Base-by-base conservation (phyloP, 1,140 invertebrate species). In the Eurosta solidaginis region DNA sequence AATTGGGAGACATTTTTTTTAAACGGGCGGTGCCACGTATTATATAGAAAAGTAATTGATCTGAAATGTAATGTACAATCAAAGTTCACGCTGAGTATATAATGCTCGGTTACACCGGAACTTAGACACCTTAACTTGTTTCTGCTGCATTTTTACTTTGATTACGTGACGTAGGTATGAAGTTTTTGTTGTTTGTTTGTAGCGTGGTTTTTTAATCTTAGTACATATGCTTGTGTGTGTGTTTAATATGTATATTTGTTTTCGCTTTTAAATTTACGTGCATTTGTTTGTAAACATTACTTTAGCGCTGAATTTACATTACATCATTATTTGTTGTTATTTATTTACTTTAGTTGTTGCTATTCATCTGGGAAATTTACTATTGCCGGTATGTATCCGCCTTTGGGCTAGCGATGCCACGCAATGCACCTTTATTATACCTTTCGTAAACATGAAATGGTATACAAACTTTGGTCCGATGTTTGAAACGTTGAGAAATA, bases 301-400 rank as follows among this genome's bases (percentile, higher is more conserved):
- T 9, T 40, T 68, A 20, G 29, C 27, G 27, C 14, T 17, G 17
- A 27, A 68, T 68, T 68, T 42, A 20, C 54, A 59, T 59, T 17
- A 12, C 54, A 59, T 33, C 27, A 22, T 54, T 9, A 54, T n/a
- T 29, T 59, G 12, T 40, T 68, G n/a, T 68, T 68, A 33, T 68
- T 68, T 68, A 20, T 40, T 12, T 20, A 68, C 59, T 68, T 68
- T 10, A n/a, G 59, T 68, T 68, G 59, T n/a, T 14, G 33, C 40
- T 68, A 33, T 40, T 68, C 59, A 20, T 68, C 40, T 40, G 59
- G 59, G 59, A 68, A 68, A 68, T 68, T 68, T 68, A 68, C 17
- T 33, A 68, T 42, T 68, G 33, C 59, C 33, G 59, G 59, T n/a
- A 20, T 40, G 20, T 20, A 68, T 68, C 59, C 59, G 59, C 59